A percentile compares a stretch with the other conserved stretches of the same genome.
These are phyloP conservation scores for Morinoia aosen DNA, from an alignment of 2,888 invertebrate genomes.

Conservation along the genomic window DNA sequence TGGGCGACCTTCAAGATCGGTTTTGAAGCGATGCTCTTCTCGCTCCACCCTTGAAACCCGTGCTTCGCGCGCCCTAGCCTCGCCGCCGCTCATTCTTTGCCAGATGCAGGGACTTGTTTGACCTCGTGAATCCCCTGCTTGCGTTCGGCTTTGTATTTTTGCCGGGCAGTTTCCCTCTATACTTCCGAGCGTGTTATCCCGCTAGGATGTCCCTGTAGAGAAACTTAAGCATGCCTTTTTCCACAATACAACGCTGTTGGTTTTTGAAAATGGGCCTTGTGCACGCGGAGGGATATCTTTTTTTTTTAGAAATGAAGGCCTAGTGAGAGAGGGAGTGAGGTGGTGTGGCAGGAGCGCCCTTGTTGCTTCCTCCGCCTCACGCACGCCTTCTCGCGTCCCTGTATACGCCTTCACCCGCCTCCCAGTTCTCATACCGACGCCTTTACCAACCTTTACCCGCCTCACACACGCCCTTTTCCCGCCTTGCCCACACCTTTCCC, in stretches of 20 bases:
- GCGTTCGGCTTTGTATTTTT: background rate
- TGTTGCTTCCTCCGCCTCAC: background rate
- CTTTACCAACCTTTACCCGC: conserved; percentile 15
- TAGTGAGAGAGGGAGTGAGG: background rate
- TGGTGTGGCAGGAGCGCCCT: background rate
- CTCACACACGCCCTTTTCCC: conserved; percentile 20
- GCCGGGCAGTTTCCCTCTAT: background rate
- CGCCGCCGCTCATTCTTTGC: background rate
- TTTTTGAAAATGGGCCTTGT: background rate
- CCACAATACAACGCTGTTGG: background rate
- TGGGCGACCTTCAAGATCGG: conserved; percentile 29
- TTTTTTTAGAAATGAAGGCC: background rate
- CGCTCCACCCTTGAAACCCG: background rate
- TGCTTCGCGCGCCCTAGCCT: background rate
- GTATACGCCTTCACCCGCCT: conserved; percentile 23
- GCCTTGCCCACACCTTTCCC: conserved; percentile 10
- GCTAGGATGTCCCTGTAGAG: background rate
- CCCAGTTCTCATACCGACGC: background rate
- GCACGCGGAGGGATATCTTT: background rate
- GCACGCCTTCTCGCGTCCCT: background rate
- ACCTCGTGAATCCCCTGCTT: background rate
- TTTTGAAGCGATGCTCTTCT: background rate
- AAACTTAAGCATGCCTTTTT: background rate
- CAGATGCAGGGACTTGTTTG: background rate
- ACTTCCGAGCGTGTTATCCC: background rate